A percentile compares a stretch with the other conserved stretches of the same genome.
Conservation (phyloP, 2,113 vertebrate genomes). For the Mus spicilegus region DNA sequence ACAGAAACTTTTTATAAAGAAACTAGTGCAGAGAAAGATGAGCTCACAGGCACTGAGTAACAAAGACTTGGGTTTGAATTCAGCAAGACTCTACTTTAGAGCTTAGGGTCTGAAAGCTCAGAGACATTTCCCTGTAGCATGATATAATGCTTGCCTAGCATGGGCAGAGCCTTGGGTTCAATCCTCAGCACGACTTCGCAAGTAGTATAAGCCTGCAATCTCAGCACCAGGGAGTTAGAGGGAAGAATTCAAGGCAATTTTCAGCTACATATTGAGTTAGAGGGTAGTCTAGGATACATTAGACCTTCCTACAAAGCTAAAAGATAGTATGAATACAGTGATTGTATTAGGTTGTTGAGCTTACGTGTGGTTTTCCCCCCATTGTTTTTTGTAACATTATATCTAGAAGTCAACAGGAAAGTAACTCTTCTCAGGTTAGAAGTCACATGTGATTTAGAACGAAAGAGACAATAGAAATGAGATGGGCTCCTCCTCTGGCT, state of each 20-base stretch:
- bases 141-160: neutral
- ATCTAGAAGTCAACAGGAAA: constrained; percentile 50
- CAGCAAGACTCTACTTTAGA: neutral
- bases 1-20: constrained; percentile 33
- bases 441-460: neutral
- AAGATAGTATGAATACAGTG: neutral
- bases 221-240: neutral
- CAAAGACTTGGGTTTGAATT: neutral
- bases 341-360: neutral
- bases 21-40: neutral
- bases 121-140: neutral
- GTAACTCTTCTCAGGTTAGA: neutral
- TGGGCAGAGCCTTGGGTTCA: neutral
- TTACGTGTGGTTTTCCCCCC: neutral
- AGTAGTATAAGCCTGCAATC: neutral
- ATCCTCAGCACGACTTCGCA: neutral
- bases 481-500: neutral
- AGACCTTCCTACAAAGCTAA: neutral
- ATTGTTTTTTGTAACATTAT: neutral
- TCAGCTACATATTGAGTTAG: neutral
- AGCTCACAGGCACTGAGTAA: neutral
- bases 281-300: neutral
- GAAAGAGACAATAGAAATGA: constrained; percentile 23
- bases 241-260: neutral
- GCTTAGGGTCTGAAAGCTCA: neutral